Evolutionary conservation across 92 coral and sea anemone species (phyloP).

Genomic region (Blastomussa wellsi): DNA sequence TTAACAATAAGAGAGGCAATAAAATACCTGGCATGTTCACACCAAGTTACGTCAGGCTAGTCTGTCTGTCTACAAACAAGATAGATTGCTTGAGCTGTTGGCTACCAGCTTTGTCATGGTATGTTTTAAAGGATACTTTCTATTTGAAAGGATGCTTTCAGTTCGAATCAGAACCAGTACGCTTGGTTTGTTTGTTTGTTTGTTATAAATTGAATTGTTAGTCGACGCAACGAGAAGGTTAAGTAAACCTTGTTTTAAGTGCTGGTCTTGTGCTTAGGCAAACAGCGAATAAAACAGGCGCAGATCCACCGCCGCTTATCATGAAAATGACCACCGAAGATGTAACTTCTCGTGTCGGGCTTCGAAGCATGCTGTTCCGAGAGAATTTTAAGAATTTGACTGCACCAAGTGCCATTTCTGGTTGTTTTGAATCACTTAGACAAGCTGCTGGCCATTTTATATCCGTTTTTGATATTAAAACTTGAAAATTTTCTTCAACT

Average conservation of each 20-base stretch:
- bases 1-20: background rate
- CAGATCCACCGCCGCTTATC: too few relatives aligned
- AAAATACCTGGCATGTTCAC: background rate
- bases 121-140: background rate
- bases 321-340: too few relatives aligned
- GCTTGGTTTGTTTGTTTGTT: background rate
- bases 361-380: too few relatives aligned
- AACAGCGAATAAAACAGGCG: background rate
- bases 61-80: background rate
- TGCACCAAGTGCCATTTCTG: too few relatives aligned
- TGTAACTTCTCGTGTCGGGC: too few relatives aligned
- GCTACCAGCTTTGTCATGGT: background rate
- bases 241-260: background rate
- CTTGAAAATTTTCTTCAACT: too few relatives aligned
- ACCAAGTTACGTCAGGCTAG: background rate
- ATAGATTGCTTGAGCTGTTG: background rate
- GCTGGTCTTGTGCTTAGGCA: background rate
- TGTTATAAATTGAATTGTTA: background rate
- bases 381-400: too few relatives aligned
- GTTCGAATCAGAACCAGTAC: background rate
- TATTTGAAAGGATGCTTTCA: background rate
- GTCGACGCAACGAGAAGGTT: background rate
- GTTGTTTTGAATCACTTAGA: too few relatives aligned
- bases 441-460: too few relatives aligned
- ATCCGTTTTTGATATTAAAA: too few relatives aligned